Base-by-base conservation (phyloP, 35 echinoderm and acorn worm genomes). In the Diadema setosum region DNA sequence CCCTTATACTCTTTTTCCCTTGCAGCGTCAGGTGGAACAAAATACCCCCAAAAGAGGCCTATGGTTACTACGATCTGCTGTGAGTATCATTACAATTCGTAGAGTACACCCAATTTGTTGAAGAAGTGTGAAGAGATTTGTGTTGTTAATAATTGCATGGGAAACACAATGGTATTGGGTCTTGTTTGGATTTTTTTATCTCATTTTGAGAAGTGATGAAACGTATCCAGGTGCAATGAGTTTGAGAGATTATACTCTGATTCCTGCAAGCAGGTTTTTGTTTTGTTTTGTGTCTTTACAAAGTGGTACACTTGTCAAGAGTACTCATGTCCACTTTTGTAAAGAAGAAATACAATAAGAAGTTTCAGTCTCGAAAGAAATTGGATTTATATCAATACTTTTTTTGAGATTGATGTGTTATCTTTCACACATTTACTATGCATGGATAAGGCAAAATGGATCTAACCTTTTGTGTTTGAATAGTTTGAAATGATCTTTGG, bases 21-120 rank as follows among this genome's bases (percentile, higher is more conserved):
- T 93, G 2, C 81, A 98, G 95, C 81, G 84, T 98, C 5, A 91
- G 92, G 75, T 98, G 95, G 95, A 85, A 94, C 49, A 98, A 94
- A 70, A 90, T 84, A n/a, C 95, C 95, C 45, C 65, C 91, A 3
- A 98, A 94, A 45, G 95, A 94, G 58, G 11, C 70, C 23, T 98
- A 94, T 88, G 95, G 95, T 48, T 70, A 91, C 45, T 98, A 94
- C 86, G 91, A 98, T 80, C 91, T 98, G 1, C 44, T 98, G 95
- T 98, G 88, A 98, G 95, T 98, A 87, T 61, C 9, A 74, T 36
- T 81, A 25, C 27, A 81, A 85, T 35, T 91, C 7, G 46, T 50
- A 16, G 70, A 29, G 2, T 40, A 33, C 56, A 36, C 23, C 34
- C 46, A 12, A 29, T 32, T 45, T 91, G 9, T n/a, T 11, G n/a